phyloP scores from a whole-genome alignment of 2,888 invertebrate genomes.

The Pasiphila rectangulata region DNA sequence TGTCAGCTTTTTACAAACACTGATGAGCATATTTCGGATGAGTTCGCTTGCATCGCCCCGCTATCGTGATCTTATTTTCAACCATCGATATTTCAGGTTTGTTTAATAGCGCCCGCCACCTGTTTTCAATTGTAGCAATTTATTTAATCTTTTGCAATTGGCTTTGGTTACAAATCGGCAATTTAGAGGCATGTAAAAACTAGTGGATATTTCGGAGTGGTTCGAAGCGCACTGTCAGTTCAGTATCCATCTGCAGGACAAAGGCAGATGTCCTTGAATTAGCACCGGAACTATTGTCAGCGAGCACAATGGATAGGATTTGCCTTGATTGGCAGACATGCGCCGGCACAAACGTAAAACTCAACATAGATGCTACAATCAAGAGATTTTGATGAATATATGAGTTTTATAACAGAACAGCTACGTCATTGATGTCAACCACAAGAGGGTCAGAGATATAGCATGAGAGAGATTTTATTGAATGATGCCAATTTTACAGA shows the following conservation, averaged over 20 bases:
- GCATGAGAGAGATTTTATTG: conserved; percentile 28
- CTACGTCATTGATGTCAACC: no score
- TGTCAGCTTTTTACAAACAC: conserved; percentile 28
- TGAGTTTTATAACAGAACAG: no score
- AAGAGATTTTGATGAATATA: no score
- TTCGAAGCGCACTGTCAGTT: conserved; percentile 34
- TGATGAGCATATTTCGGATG: conserved; percentile 17
- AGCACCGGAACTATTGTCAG: conserved; percentile 72
- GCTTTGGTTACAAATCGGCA: conserved; percentile 4
- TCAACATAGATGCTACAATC: conserved; percentile 36
- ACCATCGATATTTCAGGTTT: conserved; percentile 9
- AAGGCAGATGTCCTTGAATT: conserved; percentile 72
- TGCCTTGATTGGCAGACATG: conserved; percentile 64
- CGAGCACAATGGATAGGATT: conserved; percentile 69
- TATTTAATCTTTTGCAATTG: conserved; percentile 6
- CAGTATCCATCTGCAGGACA: conserved; percentile 53
- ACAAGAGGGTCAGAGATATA: background rate
- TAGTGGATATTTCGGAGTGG: conserved; percentile 38
- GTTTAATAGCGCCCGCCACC: conserved; percentile 1
- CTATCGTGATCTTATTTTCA: background rate
- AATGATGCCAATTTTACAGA: conserved; percentile 29
- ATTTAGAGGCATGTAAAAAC: background rate
- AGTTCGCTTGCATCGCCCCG: conserved; percentile 2
- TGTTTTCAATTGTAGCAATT: conserved; percentile 12
- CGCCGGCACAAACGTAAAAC: conserved; percentile 50